A percentile compares a stretch with the other conserved stretches of the same genome.
Conservation (phyloP, 2,797 vertebrate genomes). For the Anas acuta region DNA sequence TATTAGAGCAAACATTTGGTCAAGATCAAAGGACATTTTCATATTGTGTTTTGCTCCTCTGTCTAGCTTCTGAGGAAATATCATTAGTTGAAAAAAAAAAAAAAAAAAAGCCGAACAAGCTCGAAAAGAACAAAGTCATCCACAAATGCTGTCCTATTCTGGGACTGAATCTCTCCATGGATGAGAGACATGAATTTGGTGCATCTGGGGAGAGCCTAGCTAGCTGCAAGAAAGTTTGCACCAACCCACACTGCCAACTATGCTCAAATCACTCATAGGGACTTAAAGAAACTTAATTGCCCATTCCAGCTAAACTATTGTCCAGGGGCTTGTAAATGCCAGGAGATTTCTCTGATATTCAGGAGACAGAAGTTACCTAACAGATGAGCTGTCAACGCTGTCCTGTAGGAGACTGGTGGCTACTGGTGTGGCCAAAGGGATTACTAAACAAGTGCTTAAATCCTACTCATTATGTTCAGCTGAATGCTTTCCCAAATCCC, state of each 20-base stretch:
- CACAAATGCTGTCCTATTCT: not conserved
- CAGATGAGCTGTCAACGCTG: not conserved
- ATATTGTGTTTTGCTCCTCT: not conserved
- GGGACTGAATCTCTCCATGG: not conserved
- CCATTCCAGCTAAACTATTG: not conserved
- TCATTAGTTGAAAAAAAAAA: not conserved
- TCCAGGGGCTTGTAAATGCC: not conserved
- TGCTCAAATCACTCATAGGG: not conserved
- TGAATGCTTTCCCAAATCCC: accelerated
- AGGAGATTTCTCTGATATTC: not conserved
- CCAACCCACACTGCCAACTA: accelerated
- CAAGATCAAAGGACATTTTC: not conserved
- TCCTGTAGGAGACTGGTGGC: not conserved
- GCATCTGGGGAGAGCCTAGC: not conserved
- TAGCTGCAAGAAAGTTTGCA: not conserved
- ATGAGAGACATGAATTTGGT: not conserved
- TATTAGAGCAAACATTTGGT: slow-evolving; percentile 18
- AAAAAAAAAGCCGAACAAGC: not conserved
- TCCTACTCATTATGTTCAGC: not conserved
- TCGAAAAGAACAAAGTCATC: not conserved
- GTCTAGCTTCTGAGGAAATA: not conserved
- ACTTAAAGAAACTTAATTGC: not conserved
- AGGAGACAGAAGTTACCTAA: not conserved
- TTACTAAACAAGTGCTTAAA: not conserved
- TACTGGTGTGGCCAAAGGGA: not conserved